Base-by-base conservation (phyloP, 2,888 invertebrate genomes). In the Idaea biselata region DNA sequence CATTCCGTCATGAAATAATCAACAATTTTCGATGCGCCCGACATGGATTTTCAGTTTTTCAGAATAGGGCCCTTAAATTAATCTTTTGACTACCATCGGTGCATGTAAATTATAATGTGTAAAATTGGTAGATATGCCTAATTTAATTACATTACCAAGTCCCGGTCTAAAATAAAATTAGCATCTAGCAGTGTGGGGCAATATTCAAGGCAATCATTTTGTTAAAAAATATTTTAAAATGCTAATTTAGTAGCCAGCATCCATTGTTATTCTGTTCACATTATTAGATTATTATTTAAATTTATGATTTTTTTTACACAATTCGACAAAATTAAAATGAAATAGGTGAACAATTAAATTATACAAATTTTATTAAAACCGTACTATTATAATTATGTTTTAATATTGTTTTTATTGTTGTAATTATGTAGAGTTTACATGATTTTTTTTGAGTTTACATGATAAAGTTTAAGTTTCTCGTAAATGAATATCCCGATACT, bases 161-260 rank as follows among this genome's bases (percentile, higher is more conserved):
- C 65, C 60, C 60, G 59, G 63, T 63, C 55, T 58, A 67, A 68
- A 14, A 44, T 2, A 14, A 14, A 44, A 68, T 66, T 71, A 63
- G 71, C 67, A 68, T 63, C 55, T 57, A 25, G n/a, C 33, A 58
- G 54, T 67, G 67, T 76, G 73, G 68, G 62, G 73, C 72, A 74
- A 76, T 69, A 65, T 62, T 64, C 75, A 75, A 76, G 75, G 75
- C 65, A 67, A 68, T 72, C 66, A 63, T 65, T 67, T 70, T 57
- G 54, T 59, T 59, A n/a, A 44, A 60, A 64, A 61, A 57, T 71
- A 66, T 64, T 62, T 71, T 68, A 63, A 66, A 56, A 70, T 73
- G 70, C 62, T 70, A 73, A 73, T 72, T 17, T 57, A 58, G 53
- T 54, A 14, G n/a, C 67, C 66, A 18, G 68, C 56, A 62, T 16